Base-by-base conservation (phyloP, 2,888 invertebrate genomes). In the Dyspetes luteomarginatus region DNA sequence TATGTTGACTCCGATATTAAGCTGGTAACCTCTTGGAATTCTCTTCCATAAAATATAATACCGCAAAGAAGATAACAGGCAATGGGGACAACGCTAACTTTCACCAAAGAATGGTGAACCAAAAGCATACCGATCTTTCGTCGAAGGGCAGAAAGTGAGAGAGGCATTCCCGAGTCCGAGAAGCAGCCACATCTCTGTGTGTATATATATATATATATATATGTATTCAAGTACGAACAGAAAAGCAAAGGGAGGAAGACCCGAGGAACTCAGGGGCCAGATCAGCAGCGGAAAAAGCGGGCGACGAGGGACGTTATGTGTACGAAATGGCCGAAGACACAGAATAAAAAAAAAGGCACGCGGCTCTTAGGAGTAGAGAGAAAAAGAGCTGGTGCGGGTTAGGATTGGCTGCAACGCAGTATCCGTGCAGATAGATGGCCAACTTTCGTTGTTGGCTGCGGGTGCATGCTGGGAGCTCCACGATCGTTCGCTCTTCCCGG, bases 341-440 rank as follows among this genome's bases (percentile, higher is more conserved):
- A 65, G 79, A 80, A 69, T 78, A 71, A 58, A n/a, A n/a, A 50
- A 78, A 77, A 43, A 71, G 55, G 67, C 75, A 71, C 41, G 64
- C 82, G 60, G 73, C 65, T 55, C 68, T n/a, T n/a, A n/a, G n/a
- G n/a, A n/a, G 65, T 77, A 69, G 48, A 50, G 71, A 76, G 41
- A 69, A 65, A 58, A 77, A 74, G 52, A 67, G 82, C 67, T 81
- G 78, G 67, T 41, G 65, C 62, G 24, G 75, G 64, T 69, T 73
- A 43, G 68, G 69, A 69, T 68, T 48, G 48, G 15, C 48, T 56
- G 62, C 45, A 43, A 36, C 45, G 64, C 56, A 62, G 73, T 77
- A 75, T 68, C 62, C 68, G 78, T 4, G 67, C 75, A 87, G 90
- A 89, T 89, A 88, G 89, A 90, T 88, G 89, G 89, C 83, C 83